Base-by-base conservation (phyloP, 2,888 invertebrate genomes). In the Pandemis heparana region DNA sequence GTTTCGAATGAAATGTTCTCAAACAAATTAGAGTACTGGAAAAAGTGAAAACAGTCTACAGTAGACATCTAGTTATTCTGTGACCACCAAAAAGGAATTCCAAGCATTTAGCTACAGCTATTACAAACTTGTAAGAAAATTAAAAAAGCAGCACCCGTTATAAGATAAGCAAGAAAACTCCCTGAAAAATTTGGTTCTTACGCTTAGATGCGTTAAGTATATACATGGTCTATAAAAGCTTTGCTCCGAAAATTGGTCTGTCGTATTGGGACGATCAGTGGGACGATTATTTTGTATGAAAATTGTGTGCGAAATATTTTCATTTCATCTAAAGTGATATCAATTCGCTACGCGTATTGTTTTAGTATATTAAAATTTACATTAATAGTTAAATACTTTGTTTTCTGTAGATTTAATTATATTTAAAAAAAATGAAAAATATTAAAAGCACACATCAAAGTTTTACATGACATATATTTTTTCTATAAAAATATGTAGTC, bases 391-490 rank as follows among this genome's bases (percentile, higher is more conserved):
- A 43, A 63, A 38, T 60, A 65, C 38, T 61, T 60, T 60, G 61
- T 53, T 16, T 65, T 53, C 48, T 23, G 39, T 32, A 59, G 6
- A 5, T 46, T 51, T 61, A n/a, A 6, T 60, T 38, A 16, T 38
- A 48, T 18, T 60, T 39, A 16, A 69, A 48, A 38, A 38, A 71
- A 59, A 63, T 59, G 48, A 56, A 75, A 75, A 41, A 38, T 59
- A 38, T 79, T 84, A 84, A 80, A 87, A 86, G 83, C 85, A 86
- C 86, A 88, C 86, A 88, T 82, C 80, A 81, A 86, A 84, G 81
- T 83, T 82, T 77, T 73, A 73, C 63, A 77, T 76, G 67, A 74
- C 76, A 72, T 71, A 72, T 77, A 77, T 74, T 70, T 65, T 48
- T 68, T 60, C 67, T 75, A 76, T 65, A 77, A 75, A 76, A 75